Evolutionary conservation across 2,888 invertebrate genomes (phyloP).

Genomic region (Hydroisotoma schaefferi): DNA sequence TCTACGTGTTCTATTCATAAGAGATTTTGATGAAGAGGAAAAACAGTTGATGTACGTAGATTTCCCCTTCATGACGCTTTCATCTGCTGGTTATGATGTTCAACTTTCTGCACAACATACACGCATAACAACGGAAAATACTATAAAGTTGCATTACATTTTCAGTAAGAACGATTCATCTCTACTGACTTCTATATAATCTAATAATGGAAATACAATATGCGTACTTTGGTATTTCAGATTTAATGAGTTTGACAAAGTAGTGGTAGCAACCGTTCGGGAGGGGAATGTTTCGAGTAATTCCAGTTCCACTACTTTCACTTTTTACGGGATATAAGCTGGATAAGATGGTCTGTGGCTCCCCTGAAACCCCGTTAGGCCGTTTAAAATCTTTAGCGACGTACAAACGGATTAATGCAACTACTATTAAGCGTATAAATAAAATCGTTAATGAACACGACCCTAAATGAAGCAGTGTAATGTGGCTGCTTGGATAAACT

Average conservation of each 20-base stretch:
- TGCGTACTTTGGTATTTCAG: too few species aligned
- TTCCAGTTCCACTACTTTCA: conserved; percentile 86
- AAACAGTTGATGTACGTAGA: conserved; percentile 79
- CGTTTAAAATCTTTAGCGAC: conserved; percentile 88
- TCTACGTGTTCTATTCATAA: conserved; percentile 74
- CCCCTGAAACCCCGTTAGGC: conserved; percentile 88
- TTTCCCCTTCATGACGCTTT: conserved; percentile 90
- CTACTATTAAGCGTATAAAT: too few species aligned
- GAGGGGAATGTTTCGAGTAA: conserved; percentile 90
- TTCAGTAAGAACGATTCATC: too few species aligned
- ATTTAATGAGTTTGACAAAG: conserved; percentile 81
- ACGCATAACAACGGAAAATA: conserved; percentile 82
- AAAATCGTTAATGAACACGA: too few species aligned
- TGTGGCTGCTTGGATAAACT: too few species aligned
- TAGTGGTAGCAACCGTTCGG: conserved; percentile 82
- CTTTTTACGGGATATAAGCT: conserved; percentile 88
- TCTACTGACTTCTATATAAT: too few species aligned
- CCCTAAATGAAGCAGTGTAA: too few species aligned
- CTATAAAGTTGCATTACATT: too few species aligned
- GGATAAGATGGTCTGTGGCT: conserved; percentile 95
- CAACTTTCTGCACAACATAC: conserved; percentile 77
- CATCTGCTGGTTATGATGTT: conserved; percentile 83
- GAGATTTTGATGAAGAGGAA: conserved; percentile 82
- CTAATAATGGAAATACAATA: too few species aligned
- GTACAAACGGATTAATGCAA: conserved; percentile 89